Conservation (phyloP, 2,888 invertebrate genomes). For the Hyles lineata region DNA sequence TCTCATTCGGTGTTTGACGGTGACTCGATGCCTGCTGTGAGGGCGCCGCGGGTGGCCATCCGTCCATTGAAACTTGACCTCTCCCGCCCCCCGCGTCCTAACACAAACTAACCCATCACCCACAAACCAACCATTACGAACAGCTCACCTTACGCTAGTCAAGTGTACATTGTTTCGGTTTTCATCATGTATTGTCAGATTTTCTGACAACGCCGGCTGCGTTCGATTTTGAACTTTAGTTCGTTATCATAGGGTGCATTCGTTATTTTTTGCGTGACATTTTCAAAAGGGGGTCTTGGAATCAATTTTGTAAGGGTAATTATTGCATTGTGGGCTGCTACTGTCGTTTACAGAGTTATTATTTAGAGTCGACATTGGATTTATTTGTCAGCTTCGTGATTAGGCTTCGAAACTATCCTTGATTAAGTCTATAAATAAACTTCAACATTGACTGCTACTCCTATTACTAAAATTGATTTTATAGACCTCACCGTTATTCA, state of each 20-base stretch:
- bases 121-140: slow-evolving; percentile 42
- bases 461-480: too few relatives aligned
- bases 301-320: slow-evolving; percentile 34
- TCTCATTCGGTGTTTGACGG: slow-evolving; percentile 40
- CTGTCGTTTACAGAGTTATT: slow-evolving; percentile 30
- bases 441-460: background rate
- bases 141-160: slow-evolving; percentile 52
- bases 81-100: slow-evolving; percentile 9
- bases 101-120: background rate
- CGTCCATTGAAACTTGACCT: slow-evolving; percentile 10
- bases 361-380: background rate
- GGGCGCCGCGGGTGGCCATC: slow-evolving; percentile 30
- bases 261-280: slow-evolving; percentile 37
- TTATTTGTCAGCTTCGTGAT: slow-evolving; percentile 7
- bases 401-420: background rate
- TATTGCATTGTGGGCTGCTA: slow-evolving; percentile 35
- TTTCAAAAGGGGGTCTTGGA: slow-evolving; percentile 43
- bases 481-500: too few relatives aligned
- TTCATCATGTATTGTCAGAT: slow-evolving; percentile 59
- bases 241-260: slow-evolving; percentile 33
- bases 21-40: slow-evolving; percentile 60
- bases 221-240: slow-evolving; percentile 43
- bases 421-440: slow-evolving; percentile 8
- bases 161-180: slow-evolving; percentile 59
- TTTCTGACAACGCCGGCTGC: slow-evolving; percentile 37